A percentile compares a stretch with the other conserved stretches of the same genome.
Evolutionary conservation across 2,113 vertebrate species (phyloP).

Genomic region (Calidris pygmaea): DNA sequence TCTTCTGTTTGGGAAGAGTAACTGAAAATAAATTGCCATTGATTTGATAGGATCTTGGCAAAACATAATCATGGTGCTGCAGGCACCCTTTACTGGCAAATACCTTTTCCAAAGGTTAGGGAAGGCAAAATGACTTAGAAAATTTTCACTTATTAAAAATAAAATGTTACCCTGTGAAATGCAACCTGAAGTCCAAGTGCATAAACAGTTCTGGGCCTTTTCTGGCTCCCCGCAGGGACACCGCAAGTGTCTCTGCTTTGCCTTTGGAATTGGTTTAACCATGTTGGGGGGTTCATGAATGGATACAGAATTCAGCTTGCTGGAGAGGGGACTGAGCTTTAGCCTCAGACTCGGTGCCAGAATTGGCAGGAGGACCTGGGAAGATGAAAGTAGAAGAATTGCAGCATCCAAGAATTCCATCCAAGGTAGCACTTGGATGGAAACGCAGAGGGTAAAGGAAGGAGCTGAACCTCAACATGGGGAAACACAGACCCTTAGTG

Average conservation of each 20-base stretch:
- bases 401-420: neutral
- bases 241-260: neutral
- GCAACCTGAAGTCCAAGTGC: neutral
- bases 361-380: neutral
- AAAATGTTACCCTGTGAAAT: neutral
- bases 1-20: neutral
- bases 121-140: neutral
- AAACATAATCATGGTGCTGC: neutral
- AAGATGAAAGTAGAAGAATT: neutral
- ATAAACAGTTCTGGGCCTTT: neutral
- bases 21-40: neutral
- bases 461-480: neutral
- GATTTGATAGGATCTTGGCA: neutral
- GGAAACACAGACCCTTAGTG: neutral
- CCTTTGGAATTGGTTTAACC: neutral
- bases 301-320: neutral
- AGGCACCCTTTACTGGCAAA: neutral
- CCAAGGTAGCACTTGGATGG: neutral
- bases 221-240: neutral
- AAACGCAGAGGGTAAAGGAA: neutral
- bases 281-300: neutral
- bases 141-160: neutral
- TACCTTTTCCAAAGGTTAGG: neutral
- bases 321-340: neutral
- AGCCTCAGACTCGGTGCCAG: neutral